Evolutionary conservation across 1,140 invertebrate genomes (phyloP).

Genomic region (Mercenaria mercenaria): DNA sequence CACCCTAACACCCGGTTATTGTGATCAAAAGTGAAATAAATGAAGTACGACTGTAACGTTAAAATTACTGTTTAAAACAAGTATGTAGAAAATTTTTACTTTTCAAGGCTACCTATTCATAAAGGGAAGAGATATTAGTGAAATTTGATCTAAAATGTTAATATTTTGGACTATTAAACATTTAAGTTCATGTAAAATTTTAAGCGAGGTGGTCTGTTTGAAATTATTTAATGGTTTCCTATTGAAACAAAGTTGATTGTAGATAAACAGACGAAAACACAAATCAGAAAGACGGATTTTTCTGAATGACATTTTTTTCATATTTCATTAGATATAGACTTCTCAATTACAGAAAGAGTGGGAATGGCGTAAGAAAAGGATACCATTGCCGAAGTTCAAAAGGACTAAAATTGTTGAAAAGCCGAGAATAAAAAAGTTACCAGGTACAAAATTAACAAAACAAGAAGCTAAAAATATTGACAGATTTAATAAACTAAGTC

Average conservation of each 20-base stretch:
- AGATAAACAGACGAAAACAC: neutral
- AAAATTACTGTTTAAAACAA: neutral
- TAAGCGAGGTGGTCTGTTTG: neutral
- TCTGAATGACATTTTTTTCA: too few relatives aligned
- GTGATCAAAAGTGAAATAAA: neutral
- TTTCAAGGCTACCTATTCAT: neutral
- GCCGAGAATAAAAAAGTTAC: conserved; percentile 1
- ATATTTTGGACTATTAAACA: conserved; percentile 1
- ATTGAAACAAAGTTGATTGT: neutral
- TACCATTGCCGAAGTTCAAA: neutral
- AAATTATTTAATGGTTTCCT: neutral
- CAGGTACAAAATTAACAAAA: conserved; percentile 10
- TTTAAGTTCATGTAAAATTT: neutral
- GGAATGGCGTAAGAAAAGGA: neutral
- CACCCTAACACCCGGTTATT: neutral
- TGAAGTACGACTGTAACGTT: neutral
- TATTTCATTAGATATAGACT: too few relatives aligned
- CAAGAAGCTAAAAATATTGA: conserved; percentile 16
- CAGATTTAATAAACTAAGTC: conserved; percentile 33
- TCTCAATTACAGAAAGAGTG: conserved; percentile 12
- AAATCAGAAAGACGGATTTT: too few relatives aligned
- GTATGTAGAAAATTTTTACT: neutral
- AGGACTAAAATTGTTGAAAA: neutral
- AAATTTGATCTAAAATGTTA: neutral
- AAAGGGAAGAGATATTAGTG: neutral